Evolutionary conservation across 1,140 invertebrate species (phyloP), one percentile per base, ranked within the genome.

Genomic region (Hermatobates lingyangjiaoensis): DNA sequence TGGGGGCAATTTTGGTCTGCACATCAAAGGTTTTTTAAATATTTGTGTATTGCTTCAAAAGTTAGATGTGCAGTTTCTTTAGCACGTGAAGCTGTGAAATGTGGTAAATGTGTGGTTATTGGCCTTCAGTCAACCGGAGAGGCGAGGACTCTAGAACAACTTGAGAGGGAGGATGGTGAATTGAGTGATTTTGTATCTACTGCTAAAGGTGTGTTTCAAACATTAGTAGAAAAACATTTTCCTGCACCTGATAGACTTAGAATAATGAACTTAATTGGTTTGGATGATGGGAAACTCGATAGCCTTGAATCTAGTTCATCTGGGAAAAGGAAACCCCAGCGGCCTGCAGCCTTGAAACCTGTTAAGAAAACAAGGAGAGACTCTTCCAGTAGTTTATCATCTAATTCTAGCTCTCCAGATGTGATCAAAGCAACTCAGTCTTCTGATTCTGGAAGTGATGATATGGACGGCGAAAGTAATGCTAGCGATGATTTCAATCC

Each of bases 1-100:
- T 93, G 88, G 89, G 85, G 86, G 2, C 94, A 98, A 66, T 99
- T 98, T 69, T 99, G 96, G 96, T 93, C 91, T 0, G 82, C 94
- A 18, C 96, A 98, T 75, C 95, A 98, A 66, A 72, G 96, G 24
- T 99, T 99, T 70, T 99, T 99, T 70, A 98, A 98, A 64, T 98
- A 98, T 66, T 71, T 99, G 0, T 99, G 96, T 65, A 98, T 99
- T 58, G 93, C 93, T 0, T 82, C 91, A 12, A 99, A 99, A 68
- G 81, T 98, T 23, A 81, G 83, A 57, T 80, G 87, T 64, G 84
- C 84, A 0, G 84, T 90, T 1, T 20, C 18, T 10, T 42, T 54
- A 48, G 56, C 30, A 21, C 64, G 86, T 24, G 87, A 97, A 64
- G 89, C 93, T 24, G 81, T 98, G 1, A 91, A 92, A 66, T 84